These are phyloP conservation scores for Acanthiza pusilla DNA, from an alignment of 2,797 vertebrate genomes.

Conservation along the genomic window DNA sequence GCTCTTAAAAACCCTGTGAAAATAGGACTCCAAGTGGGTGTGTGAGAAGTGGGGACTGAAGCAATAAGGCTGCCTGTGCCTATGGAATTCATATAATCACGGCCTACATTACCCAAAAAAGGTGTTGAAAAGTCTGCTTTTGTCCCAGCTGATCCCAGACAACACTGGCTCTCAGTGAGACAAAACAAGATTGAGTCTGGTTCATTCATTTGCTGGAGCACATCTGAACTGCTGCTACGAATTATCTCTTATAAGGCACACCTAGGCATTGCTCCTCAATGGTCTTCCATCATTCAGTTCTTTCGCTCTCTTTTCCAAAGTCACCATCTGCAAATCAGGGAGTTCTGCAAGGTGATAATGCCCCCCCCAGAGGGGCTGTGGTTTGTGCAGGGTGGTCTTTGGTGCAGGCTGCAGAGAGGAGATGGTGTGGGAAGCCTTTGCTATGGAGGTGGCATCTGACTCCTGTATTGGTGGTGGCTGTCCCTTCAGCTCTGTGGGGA, in stretches of 20 bases:
- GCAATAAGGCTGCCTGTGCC: not conserved
- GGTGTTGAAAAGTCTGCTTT: conserved; percentile 36
- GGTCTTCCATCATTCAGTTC: not conserved
- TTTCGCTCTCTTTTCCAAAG: not conserved
- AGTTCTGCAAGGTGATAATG: not conserved
- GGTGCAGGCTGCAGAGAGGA: fast-evolving
- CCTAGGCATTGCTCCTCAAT: not conserved
- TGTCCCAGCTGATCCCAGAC: not conserved
- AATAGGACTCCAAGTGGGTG: conserved; percentile 59
- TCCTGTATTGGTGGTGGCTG: not conserved
- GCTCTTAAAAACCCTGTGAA: conserved; percentile 63
- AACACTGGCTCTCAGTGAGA: not conserved
- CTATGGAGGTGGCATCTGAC: not conserved
- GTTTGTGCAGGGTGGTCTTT: not conserved
- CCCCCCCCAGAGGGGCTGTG: not conserved
- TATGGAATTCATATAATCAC: conserved; percentile 13
- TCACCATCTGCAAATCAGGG: fast-evolving
- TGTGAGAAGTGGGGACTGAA: conserved; percentile 39
- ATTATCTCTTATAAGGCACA: not conserved
- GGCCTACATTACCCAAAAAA: not conserved
- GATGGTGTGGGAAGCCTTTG: fast-evolving
- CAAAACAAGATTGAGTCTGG: not conserved
- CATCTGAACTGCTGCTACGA: not conserved
- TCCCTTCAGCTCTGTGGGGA: not conserved
- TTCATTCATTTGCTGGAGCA: not conserved